Percentiles rank a stretch among this genome's conserved stretches.
phyloP scores from a whole-genome alignment of 2,113 vertebrate genomes.

The Python bivittatus region DNA sequence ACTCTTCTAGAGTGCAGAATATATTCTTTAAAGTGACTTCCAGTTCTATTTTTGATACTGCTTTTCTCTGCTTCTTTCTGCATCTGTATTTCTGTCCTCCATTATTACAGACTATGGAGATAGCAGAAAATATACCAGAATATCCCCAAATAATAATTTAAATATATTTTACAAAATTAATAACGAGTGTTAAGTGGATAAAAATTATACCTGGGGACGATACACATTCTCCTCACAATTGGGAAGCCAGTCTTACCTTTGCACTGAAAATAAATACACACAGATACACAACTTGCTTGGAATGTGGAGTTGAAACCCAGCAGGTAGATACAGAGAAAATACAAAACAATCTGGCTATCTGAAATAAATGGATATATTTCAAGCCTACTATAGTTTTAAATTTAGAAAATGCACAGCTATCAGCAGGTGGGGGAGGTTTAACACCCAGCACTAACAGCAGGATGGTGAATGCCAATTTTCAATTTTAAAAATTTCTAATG shows the following conservation, averaged over 20 bases:
- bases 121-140: constrained; percentile 33
- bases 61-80: background rate
- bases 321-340: constrained; percentile 13
- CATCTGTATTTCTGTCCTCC: background rate
- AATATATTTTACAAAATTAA: constrained; percentile 56
- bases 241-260: constrained; percentile 47
- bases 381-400: constrained; percentile 46
- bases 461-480: constrained; percentile 62
- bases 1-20: background rate
- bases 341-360: constrained; percentile 37
- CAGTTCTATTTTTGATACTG: background rate
- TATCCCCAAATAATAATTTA: constrained; percentile 59
- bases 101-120: background rate
- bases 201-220: constrained; percentile 58
- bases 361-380: constrained; percentile 37
- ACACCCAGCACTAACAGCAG: constrained; percentile 57
- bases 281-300: constrained; percentile 36
- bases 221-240: constrained; percentile 53
- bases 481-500: constrained; percentile 34
- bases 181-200: constrained; percentile 58
- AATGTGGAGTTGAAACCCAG: constrained; percentile 39
- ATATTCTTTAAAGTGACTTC: background rate
- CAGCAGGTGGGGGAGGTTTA: constrained; percentile 50
- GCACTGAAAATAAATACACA: constrained; percentile 6
- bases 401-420: constrained; percentile 54